Evolutionary conservation across 1,140 invertebrate genomes (phyloP).

Genomic region (Drosophila nigrodunni): DNA sequence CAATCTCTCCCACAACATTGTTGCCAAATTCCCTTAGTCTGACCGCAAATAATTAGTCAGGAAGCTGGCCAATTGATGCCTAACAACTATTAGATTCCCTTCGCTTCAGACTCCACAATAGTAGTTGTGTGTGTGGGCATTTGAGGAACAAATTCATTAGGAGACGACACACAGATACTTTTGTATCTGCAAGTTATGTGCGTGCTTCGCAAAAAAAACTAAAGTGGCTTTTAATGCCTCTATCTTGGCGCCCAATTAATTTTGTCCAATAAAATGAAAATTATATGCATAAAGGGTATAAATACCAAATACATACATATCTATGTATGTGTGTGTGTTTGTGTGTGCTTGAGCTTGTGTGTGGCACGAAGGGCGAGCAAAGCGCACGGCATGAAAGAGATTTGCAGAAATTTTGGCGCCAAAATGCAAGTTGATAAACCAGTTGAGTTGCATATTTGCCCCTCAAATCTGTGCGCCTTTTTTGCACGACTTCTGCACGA

Average conservation of each 20-base stretch:
- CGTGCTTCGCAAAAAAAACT: conserved; percentile 46
- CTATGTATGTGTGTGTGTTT: conserved; percentile 7
- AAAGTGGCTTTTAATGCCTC: conserved; percentile 80
- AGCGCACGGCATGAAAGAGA: conserved; percentile 69
- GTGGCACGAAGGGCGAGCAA: conserved; percentile 70
- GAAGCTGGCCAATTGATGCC: conserved; percentile 45
- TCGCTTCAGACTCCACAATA: conserved; percentile 4
- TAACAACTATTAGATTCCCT: conserved; percentile 1
- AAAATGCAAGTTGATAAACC: conserved; percentile 83
- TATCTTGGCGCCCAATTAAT: conserved; percentile 83
- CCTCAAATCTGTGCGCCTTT: conserved; percentile 69
- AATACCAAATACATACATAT: conserved; percentile 10
- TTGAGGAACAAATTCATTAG: conserved; percentile 72
- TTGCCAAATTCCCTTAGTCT: conserved; percentile 69
- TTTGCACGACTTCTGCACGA: conserved; percentile 36
- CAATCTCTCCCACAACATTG: conserved; percentile 57
- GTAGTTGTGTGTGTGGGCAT: conserved; percentile 44
- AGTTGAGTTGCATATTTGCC: conserved; percentile 79
- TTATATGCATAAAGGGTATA: conserved; percentile 73
- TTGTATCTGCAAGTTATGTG: conserved; percentile 41
- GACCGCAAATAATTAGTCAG: conserved; percentile 80
- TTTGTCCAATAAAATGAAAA: conserved; percentile 79
- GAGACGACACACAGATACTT: conserved; percentile 35
- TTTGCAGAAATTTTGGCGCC: conserved; percentile 83
- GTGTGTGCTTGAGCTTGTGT: conserved; percentile 18